phyloP scores from a whole-genome alignment of 92 coral and sea anemone species.

The Parazoanthus darwini region DNA sequence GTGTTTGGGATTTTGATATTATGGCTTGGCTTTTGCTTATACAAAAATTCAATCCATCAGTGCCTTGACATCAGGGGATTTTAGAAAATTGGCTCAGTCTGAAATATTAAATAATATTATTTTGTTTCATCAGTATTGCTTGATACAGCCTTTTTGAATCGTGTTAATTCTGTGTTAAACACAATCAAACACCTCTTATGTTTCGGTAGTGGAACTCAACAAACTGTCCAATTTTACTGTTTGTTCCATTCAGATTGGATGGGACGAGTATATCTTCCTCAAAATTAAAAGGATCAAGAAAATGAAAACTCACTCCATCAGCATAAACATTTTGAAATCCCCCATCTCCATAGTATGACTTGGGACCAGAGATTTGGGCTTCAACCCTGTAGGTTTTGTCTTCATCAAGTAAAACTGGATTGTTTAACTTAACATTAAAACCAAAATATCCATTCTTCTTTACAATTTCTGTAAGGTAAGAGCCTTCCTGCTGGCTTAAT shows the following conservation, averaged over 20 bases:
- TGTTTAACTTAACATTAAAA: conserved; percentile 12
- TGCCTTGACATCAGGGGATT: too few relatives aligned
- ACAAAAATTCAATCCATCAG: too few relatives aligned
- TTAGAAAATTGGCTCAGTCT: too few relatives aligned
- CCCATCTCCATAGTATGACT: conserved; percentile 35
- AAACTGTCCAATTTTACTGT: conserved; percentile 37
- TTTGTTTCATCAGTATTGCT: background rate
- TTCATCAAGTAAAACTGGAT: conserved; percentile 29
- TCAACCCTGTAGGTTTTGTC: conserved; percentile 22
- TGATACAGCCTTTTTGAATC: background rate
- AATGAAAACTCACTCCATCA: conserved; percentile 43
- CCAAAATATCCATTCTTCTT: conserved; percentile 45
- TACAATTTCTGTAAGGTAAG: conserved; percentile 20
- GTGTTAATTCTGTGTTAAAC: background rate
- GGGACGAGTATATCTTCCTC: background rate
- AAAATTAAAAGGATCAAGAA: conserved; percentile 19
- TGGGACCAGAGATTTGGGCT: conserved; percentile 26
- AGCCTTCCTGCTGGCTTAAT: conserved; percentile 24
- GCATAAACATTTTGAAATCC: conserved; percentile 41
- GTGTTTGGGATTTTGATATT: too few relatives aligned
- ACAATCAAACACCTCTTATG: background rate
- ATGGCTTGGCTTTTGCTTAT: too few relatives aligned
- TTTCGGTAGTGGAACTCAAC: conserved; percentile 33
- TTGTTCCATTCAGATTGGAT: conserved; percentile 17
- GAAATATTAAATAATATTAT: too few relatives aligned